Evolutionary conservation across 2,797 vertebrate species (phyloP), one percentile per base, ranked within the genome.

Genomic region (Sphenodon punctatus): DNA sequence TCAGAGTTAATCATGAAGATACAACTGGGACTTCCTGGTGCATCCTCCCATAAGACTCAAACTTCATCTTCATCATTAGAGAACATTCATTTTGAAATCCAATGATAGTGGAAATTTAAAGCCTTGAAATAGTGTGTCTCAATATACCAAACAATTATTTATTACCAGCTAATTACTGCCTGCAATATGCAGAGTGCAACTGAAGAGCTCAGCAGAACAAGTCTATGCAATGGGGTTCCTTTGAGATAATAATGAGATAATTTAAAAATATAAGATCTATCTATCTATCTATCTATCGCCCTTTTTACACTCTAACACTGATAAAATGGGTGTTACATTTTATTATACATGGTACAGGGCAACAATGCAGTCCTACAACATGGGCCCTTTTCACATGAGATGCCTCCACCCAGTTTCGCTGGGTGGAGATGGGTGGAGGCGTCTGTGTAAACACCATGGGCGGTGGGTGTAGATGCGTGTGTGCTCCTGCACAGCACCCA

Each of bases 1-100:
- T 80, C 74, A 61, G 34, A 32, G 51, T 67, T 72, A 72, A 82
- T 85, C 76, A 87, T 68, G 59, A 81, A 42, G 61, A 60, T 39
- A 25, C 27, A 60, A 49, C 13, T 30, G 43, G 25, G 39, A 13
- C 46, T 85, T 59, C 58, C 12, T 12, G 48, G 17, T 66, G 79
- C 42, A 32, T 73, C n/a, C 61, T 70, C 67, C 38, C 25, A 5
- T 38, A 70, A 46, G 67, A 74, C 71, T 51, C 55, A 32, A 10
- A 27, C 23, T 75, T 85, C 43, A 61, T 67, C 59, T 69, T 75
- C 20, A 51, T 59, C 46, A 10, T 67, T 68, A 22, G 4, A 17
- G 45, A 67, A 48, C 10, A 53, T 59, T 64, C 61, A 25, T 67
- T 71, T 75, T 58, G 65, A 72, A 63, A 70, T 66, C 68, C 22